A percentile compares a stretch with the other conserved stretches of the same genome.
Evolutionary conservation across 2,888 invertebrate species (phyloP).

Genomic region (Polyommatus icarus): DNA sequence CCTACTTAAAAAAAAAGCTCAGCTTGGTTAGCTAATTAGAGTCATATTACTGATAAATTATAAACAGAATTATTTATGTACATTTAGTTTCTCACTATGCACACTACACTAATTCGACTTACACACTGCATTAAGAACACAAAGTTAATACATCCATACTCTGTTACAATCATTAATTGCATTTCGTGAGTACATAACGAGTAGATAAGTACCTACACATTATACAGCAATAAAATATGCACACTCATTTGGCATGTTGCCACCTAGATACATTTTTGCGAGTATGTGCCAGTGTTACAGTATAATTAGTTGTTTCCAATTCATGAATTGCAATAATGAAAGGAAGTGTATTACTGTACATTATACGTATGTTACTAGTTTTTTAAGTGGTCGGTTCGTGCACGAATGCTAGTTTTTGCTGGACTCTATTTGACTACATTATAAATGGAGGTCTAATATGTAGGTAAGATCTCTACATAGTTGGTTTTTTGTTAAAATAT

Average conservation of each 20-base stretch:
- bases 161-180: background rate
- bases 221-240: background rate
- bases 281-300: background rate
- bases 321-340: constrained; percentile 6
- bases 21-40: background rate
- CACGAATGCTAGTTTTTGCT: background rate
- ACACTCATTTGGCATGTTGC: background rate
- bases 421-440: background rate
- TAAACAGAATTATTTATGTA: background rate
- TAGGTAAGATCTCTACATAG: background rate
- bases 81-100: background rate
- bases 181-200: background rate
- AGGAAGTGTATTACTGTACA: constrained; percentile 5
- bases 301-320: background rate
- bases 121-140: background rate
- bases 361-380: background rate
- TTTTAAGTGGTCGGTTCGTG: constrained; percentile 12
- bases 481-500: background rate
- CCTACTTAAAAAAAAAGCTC: background rate
- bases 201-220: background rate
- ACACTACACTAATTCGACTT: background rate
- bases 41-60: background rate
- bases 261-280: background rate
- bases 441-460: background rate
- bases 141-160: too few relatives aligned